Base-by-base conservation (phyloP, 2,797 vertebrate species). In the Leontopithecus rosalia region DNA sequence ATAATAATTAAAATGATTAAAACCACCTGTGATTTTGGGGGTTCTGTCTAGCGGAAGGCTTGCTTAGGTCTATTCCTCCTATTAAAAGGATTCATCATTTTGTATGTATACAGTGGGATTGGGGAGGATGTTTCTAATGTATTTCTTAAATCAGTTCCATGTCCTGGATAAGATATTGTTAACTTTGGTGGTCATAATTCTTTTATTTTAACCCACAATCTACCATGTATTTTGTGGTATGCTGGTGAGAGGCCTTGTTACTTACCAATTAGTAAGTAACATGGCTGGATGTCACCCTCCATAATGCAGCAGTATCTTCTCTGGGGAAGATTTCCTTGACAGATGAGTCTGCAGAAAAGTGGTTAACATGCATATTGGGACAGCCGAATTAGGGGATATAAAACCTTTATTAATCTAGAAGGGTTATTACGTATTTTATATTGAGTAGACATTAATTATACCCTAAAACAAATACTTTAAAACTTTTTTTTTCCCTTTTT, bases 11-110 rank as follows among this genome's bases (percentile, higher is more conserved):
- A 33, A 64, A 30, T 64, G 61, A 33, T 61, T 64, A 79, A 28
- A 81, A 75, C 22, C n/a, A 5, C 83, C 52, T 92, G n/a, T 58
- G 55, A 43, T 17, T 86, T 92, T 41, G 64, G 19, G 80, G 13
- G 28, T 97, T 64, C 30, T 39, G 33, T 94, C 82, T 90, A 82
- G 92, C 2, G 41, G 72, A 80, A 75, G 36, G 46, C 41, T 96
- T 50, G 33, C 14, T 50, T 75, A 72, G 58, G 72, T 81, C 50
- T 81, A 7, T 76, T 43, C 70, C 43, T 92, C 19, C 50, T 30
- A 13, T 33, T 88, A 52, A 79, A 76, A 86, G 58, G 5, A 17
- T 81, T 7, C 8, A 64, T 76, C 30, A 41, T 73, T 48, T 86
- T 14, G 2, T 84, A 30, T 41, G 36, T 43, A 19, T 61, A 73